These are phyloP conservation scores for Pseudochaenichthys georgianus DNA, from an alignment of 2,797 vertebrate genomes.

Conservation along the genomic window DNA sequence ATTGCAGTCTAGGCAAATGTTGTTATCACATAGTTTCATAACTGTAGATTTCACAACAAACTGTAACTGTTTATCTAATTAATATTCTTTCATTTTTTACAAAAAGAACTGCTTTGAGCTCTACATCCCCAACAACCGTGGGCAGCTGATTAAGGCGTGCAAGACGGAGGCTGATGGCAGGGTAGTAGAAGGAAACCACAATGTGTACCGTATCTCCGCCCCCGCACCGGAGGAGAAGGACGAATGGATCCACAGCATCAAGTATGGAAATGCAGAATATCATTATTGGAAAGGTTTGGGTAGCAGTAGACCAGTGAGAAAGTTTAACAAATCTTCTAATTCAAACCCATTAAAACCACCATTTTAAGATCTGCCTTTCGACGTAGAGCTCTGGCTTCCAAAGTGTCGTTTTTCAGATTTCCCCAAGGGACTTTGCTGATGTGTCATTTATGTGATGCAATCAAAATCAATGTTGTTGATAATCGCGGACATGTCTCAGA, in stretches of 20 bases:
- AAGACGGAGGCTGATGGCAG: conserved; percentile 92
- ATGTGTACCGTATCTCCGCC: conserved; percentile 92
- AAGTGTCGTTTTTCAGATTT: too few species aligned
- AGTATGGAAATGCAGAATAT: conserved; percentile 77
- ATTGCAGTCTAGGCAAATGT: not conserved
- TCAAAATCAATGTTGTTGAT: too few species aligned
- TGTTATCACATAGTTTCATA: too few species aligned
- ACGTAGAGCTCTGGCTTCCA: too few species aligned
- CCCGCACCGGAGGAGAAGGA: conserved; percentile 95
- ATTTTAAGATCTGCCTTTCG: too few species aligned
- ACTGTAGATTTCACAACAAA: not conserved
- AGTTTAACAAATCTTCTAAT: not conserved
- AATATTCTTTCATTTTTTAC: not conserved
- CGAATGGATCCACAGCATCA: conserved; percentile 96
- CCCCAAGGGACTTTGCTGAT: too few species aligned
- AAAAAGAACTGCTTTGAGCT: conserved; percentile 95
- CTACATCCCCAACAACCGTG: conserved; percentile 96
- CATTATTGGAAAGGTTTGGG: conserved; percentile 23
- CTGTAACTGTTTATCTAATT: not conserved
- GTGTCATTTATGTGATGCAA: too few species aligned
- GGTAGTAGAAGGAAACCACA: conserved; percentile 95
- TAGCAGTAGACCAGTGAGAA: not conserved
- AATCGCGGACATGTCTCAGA: too few species aligned
- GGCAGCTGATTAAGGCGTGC: conserved; percentile 95
- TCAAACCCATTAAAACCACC: too few species aligned